A percentile compares a stretch with the other conserved stretches of the same genome.
These are phyloP conservation scores for Hormiphora californensis DNA, from an alignment of 37 sponge, comb jelly and placozoan genomes.

Conservation along the genomic window DNA sequence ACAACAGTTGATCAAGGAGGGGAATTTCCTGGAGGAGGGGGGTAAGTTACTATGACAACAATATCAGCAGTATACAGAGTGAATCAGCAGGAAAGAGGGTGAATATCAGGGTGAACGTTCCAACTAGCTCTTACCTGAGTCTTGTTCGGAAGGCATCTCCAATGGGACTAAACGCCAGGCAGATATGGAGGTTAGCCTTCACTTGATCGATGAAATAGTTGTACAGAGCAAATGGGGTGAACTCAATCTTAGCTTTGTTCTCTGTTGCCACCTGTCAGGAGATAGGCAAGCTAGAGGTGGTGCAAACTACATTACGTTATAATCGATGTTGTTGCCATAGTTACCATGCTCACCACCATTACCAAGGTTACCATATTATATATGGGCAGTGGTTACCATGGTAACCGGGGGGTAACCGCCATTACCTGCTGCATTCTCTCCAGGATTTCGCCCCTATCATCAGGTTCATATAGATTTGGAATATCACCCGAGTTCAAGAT, in stretches of 20 bases:
- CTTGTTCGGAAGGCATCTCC: slow-evolving; percentile 92
- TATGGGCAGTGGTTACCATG: too few relatives aligned
- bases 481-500: slow-evolving; percentile 59
- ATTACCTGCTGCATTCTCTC: slow-evolving; percentile 57
- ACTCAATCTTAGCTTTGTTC: slow-evolving; percentile 73
- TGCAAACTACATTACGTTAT: too few relatives aligned
- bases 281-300: too few relatives aligned
- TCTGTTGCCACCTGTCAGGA: slow-evolving; percentile 32
- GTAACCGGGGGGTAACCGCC: too few relatives aligned
- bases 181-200: slow-evolving; percentile 84
- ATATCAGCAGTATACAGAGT: background rate
- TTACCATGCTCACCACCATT: too few relatives aligned
- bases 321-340: too few relatives aligned
- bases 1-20: slow-evolving; percentile 97
- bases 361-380: too few relatives aligned
- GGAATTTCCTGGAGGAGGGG: too few relatives aligned
- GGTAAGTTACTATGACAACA: too few relatives aligned
- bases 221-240: slow-evolving; percentile 88
- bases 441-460: slow-evolving; percentile 57
- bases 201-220: slow-evolving; percentile 96
- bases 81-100: too few relatives aligned
- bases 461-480: slow-evolving; percentile 59
- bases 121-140: slow-evolving; percentile 34
- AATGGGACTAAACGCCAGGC: slow-evolving; percentile 93
- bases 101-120: too few relatives aligned